Percentiles rank a stretch among this genome's conserved stretches.
phyloP scores from a whole-genome alignment of 2,113 vertebrate species.

The Peromyscus californicus region DNA sequence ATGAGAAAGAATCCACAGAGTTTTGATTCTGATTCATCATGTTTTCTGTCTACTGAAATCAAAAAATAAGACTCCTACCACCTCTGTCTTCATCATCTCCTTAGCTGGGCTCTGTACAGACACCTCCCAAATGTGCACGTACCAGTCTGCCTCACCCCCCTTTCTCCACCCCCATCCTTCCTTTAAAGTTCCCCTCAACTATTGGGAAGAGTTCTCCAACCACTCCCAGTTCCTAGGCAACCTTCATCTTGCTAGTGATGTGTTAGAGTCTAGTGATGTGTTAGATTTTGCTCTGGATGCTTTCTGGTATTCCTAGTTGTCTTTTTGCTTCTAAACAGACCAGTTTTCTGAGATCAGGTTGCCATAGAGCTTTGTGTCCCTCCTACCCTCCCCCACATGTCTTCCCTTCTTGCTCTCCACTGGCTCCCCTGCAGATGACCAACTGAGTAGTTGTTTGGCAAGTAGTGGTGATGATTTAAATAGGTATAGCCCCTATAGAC shows the following conservation, averaged over 20 bases:
- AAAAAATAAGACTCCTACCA: background rate
- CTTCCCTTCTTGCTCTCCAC: background rate
- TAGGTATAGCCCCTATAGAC: background rate
- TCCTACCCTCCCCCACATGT: background rate
- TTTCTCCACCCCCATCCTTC: background rate
- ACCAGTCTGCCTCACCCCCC: background rate
- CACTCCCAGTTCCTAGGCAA: background rate
- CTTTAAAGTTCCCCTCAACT: background rate
- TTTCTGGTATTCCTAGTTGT: background rate
- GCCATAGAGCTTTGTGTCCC: background rate
- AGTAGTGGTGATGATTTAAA: background rate
- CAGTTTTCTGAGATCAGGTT: background rate
- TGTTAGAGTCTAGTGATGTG: background rate
- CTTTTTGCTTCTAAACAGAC: background rate
- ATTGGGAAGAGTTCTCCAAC: background rate
- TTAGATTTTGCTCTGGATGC: background rate
- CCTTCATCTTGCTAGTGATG: background rate
- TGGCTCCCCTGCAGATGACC: background rate
- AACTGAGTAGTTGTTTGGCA: background rate
- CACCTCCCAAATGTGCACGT: background rate
- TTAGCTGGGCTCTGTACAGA: background rate
- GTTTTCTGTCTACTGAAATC: background rate
- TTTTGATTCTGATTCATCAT: background rate
- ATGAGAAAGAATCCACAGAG: slow-evolving; percentile 6
- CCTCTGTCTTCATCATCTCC: background rate